Percentiles rank a stretch among this genome's conserved stretches.
Conservation (phyloP, 2,888 invertebrate species). For the Rhyacophila evoluta region DNA sequence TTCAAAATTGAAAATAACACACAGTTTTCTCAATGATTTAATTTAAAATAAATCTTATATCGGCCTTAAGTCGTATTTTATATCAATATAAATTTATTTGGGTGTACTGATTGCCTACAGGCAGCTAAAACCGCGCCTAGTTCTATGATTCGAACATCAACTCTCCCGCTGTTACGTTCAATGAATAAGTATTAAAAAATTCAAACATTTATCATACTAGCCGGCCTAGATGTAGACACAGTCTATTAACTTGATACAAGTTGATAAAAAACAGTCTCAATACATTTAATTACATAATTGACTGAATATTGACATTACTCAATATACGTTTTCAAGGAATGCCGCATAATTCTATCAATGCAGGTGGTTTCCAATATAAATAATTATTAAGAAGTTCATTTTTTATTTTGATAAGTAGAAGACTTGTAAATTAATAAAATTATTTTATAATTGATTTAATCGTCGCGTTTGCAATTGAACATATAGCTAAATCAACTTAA, state of each 20-base stretch:
- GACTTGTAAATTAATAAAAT: too few relatives aligned
- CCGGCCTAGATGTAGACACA: neutral
- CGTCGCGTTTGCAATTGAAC: too few relatives aligned
- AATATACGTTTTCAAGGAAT: neutral
- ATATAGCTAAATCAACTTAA: too few relatives aligned
- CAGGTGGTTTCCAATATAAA: neutral
- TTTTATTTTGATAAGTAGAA: too few relatives aligned
- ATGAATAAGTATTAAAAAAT: neutral
- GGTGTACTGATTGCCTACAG: neutral
- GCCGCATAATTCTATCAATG: neutral
- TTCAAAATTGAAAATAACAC: too few relatives aligned
- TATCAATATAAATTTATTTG: too few relatives aligned
- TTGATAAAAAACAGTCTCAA: conserved; percentile 8
- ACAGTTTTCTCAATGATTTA: too few relatives aligned
- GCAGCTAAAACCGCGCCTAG: neutral
- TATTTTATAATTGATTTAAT: too few relatives aligned
- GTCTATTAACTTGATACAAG: neutral
- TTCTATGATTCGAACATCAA: neutral
- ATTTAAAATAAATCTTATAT: too few relatives aligned
- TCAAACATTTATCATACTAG: neutral
- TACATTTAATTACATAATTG: conserved; percentile 22
- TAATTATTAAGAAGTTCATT: too few relatives aligned
- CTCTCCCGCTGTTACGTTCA: neutral
- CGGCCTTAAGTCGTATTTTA: too few relatives aligned
- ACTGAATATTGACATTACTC: neutral